These are phyloP conservation scores for Brachyopa scutellaris DNA, from an alignment of 2,888 invertebrate species.

Conservation along the genomic window DNA sequence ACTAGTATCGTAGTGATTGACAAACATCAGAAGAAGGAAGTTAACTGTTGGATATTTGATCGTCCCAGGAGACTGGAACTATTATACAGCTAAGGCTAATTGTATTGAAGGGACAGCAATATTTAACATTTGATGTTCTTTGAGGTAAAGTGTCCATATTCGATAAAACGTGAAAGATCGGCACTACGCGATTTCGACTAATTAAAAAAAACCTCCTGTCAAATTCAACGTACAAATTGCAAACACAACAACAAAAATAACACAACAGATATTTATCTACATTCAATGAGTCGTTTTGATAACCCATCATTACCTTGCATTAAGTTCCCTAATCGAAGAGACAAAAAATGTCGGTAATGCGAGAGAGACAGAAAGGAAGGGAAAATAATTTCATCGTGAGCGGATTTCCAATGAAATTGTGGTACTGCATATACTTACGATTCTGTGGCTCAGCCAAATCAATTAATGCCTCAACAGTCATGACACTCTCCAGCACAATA, in stretches of 20 bases:
- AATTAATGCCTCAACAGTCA: slow-evolving; percentile 89
- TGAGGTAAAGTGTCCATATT: too few relatives aligned
- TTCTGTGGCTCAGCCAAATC: slow-evolving; percentile 89
- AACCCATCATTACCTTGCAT: slow-evolving; percentile 84
- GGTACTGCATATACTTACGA: slow-evolving; percentile 84
- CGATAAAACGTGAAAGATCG: too few relatives aligned
- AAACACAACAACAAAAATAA: slow-evolving; percentile 26
- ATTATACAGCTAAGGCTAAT: too few relatives aligned
- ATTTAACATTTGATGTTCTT: too few relatives aligned
- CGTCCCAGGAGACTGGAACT: too few relatives aligned
- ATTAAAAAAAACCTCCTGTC: background rate
- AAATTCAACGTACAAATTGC: slow-evolving; percentile 43
- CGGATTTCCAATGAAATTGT: slow-evolving; percentile 33
- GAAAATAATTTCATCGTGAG: slow-evolving; percentile 55
- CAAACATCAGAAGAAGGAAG: too few relatives aligned
- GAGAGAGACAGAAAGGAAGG: slow-evolving; percentile 62
- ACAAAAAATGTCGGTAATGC: slow-evolving; percentile 71
- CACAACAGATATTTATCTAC: slow-evolving; percentile 55
- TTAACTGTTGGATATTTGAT: too few relatives aligned
- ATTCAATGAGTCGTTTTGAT: slow-evolving; percentile 51
- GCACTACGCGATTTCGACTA: too few relatives aligned
- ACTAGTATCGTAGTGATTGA: too few relatives aligned
- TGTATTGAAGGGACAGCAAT: too few relatives aligned
- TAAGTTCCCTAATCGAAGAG: slow-evolving; percentile 83
- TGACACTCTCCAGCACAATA: slow-evolving; percentile 88